Conservation (phyloP, 2,113 vertebrate species). For the Porphyrio hochstetteri region DNA sequence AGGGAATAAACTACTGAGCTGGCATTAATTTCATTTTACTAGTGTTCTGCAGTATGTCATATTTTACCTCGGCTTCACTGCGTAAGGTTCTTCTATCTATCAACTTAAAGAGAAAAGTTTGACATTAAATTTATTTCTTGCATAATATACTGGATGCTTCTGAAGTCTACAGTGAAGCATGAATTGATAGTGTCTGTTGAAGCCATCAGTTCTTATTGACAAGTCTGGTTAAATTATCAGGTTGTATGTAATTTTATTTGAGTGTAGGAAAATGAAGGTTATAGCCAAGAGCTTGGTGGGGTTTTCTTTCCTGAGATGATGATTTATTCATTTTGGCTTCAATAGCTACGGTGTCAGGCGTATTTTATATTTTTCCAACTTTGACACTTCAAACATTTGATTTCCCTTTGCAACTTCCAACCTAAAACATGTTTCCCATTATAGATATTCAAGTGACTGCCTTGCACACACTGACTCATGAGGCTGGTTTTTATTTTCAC, state of each 20-base stretch:
- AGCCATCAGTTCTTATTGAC: conserved; percentile 74
- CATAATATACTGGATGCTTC: conserved; percentile 56
- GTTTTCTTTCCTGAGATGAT: conserved; percentile 75
- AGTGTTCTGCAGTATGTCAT: conserved; percentile 3
- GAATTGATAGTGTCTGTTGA: conserved; percentile 69
- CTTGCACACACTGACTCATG: conserved; percentile 68
- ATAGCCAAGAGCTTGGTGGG: conserved; percentile 76
- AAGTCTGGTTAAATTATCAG: conserved; percentile 80
- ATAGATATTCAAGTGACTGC: conserved; percentile 71
- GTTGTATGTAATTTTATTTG: conserved; percentile 76
- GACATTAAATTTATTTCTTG: conserved; percentile 55
- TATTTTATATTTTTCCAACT: conserved; percentile 76
- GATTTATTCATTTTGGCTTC: conserved; percentile 79
- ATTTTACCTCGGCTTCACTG: conserved; percentile 28
- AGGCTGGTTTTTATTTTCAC: conserved; percentile 76
- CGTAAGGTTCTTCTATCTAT: neutral
- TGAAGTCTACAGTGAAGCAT: conserved; percentile 30
- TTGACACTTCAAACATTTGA: conserved; percentile 78
- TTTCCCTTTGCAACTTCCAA: conserved; percentile 77
- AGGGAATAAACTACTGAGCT: conserved; percentile 52
- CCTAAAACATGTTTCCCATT: conserved; percentile 77
- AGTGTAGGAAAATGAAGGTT: conserved; percentile 74
- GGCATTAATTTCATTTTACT: conserved; percentile 47
- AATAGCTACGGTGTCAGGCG: conserved; percentile 69
- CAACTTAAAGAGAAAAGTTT: conserved; percentile 34